Percentiles rank a stretch among this genome's conserved stretches.
These are phyloP conservation scores for Dynastes hyllus DNA, from an alignment of 2,888 invertebrate genomes.

Conservation along the genomic window DNA sequence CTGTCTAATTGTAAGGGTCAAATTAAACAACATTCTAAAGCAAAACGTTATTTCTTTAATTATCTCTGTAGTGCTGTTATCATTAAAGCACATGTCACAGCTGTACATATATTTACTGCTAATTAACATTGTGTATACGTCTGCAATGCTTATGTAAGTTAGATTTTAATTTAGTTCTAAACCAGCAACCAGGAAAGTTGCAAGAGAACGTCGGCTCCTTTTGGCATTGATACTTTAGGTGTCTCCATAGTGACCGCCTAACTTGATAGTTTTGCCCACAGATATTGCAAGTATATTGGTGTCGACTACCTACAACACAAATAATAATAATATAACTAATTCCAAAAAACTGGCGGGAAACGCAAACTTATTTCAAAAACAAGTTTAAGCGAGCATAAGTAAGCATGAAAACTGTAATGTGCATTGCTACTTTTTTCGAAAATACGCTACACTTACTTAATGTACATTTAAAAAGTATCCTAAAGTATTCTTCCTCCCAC, in stretches of 20 bases:
- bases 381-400: too few relatives aligned
- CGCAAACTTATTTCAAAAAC: too few relatives aligned
- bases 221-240: constrained; percentile 67
- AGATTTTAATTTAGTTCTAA: constrained; percentile 25
- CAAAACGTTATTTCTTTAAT: not conserved
- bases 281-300: constrained; percentile 28
- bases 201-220: constrained; percentile 69
- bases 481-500: too few relatives aligned
- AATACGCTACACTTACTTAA: too few relatives aligned
- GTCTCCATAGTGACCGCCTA: constrained; percentile 60
- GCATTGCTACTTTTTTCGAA: too few relatives aligned
- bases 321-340: too few relatives aligned
- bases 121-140: constrained; percentile 19
- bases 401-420: too few relatives aligned
- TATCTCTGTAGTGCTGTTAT: not conserved
- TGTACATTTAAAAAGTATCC: too few relatives aligned
- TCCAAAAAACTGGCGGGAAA: too few relatives aligned
- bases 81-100: not conserved
- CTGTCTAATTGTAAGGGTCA: too few relatives aligned
- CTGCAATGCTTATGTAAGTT: constrained; percentile 32
- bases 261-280: constrained; percentile 33
- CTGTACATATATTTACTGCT: not conserved
- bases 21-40: too few relatives aligned
- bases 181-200: constrained; percentile 54
- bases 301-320: constrained; percentile 28